Conservation (phyloP, 2,888 invertebrate genomes). For the Biston betularia region DNA sequence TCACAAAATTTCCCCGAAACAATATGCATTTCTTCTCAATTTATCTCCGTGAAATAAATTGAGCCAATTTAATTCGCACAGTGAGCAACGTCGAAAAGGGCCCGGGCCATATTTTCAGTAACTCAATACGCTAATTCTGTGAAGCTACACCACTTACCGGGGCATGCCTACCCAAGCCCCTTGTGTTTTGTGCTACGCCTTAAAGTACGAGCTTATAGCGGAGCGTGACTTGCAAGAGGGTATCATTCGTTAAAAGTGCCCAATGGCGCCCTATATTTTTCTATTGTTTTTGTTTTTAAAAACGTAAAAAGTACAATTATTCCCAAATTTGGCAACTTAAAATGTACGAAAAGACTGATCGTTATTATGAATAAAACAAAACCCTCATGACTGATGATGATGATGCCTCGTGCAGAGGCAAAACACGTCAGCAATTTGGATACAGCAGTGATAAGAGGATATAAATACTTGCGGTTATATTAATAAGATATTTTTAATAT, state of each 20-base stretch:
- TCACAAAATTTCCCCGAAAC: constrained; percentile 12
- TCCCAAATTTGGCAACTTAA: no score
- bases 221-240: not conserved
- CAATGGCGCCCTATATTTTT: no score
- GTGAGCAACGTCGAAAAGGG: constrained; percentile 36
- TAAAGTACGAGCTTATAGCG: constrained; percentile 31
- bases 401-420: no score
- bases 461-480: no score
- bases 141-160: constrained; percentile 48
- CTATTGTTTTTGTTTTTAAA: not conserved
- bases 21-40: constrained; percentile 22
- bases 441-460: no score
- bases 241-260: not conserved
- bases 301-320: no score
- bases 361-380: no score
- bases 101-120: constrained; percentile 48
- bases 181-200: constrained; percentile 29
- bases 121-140: constrained; percentile 52
- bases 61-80: constrained; percentile 41
- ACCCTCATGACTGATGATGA: no score
- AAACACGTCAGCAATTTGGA: no score
- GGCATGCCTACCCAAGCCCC: constrained; percentile 35
- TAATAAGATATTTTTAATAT: no score
- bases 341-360: no score
- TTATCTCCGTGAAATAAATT: constrained; percentile 31